Evolutionary conservation across 2,797 vertebrate genomes (phyloP).

Genomic region (Helarctos malayanus): DNA sequence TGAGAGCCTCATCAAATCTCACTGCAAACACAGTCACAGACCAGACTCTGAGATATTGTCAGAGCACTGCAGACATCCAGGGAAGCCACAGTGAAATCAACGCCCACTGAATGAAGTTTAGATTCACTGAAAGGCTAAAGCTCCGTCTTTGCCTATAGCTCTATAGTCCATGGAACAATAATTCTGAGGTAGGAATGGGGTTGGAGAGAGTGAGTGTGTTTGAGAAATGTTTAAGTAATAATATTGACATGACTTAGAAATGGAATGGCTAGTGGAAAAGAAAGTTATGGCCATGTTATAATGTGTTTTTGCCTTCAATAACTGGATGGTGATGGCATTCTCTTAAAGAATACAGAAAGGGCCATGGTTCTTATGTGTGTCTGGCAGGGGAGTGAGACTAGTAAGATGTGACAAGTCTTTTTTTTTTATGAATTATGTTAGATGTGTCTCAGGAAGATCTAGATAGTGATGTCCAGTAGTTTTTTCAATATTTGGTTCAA

Average conservation of each 20-base stretch:
- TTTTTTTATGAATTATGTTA: not conserved
- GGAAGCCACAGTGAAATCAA: not conserved
- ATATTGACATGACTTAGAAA: not conserved
- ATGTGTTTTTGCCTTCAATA: not conserved
- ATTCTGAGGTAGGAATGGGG: not conserved
- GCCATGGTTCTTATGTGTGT: not conserved
- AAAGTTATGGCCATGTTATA: not conserved
- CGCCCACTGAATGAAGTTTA: not conserved
- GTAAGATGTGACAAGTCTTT: not conserved
- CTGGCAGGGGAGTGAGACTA: not conserved
- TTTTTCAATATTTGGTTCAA: not conserved
- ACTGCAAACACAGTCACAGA: not conserved
- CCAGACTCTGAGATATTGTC: not conserved
- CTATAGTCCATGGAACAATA: not conserved
- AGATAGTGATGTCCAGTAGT: not conserved
- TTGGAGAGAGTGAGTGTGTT: accelerated
- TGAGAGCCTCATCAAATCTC: not conserved
- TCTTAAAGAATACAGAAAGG: not conserved
- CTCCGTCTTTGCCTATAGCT: not conserved
- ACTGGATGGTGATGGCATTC: not conserved
- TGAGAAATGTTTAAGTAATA: not conserved
- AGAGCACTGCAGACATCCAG: not conserved
- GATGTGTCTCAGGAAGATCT: not conserved
- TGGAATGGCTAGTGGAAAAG: not conserved
- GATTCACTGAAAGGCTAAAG: not conserved